Evolutionary conservation across 2,888 invertebrate species (phyloP), one percentile per base, ranked within the genome.

Genomic region (Aethes cnicana): DNA sequence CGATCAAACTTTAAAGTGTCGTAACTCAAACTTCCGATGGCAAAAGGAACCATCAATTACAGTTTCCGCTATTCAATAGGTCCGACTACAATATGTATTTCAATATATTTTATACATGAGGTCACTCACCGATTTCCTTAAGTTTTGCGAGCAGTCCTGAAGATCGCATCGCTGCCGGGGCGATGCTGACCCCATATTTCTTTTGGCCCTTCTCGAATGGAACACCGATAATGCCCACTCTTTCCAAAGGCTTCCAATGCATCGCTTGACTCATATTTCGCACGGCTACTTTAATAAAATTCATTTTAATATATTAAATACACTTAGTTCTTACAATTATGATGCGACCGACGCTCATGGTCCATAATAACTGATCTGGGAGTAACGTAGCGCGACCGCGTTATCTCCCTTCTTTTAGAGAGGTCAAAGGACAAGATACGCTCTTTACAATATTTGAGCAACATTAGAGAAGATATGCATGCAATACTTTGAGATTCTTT

Each of bases 181-280:
- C 95, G 55, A 91, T 77, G 43, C 92, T 93, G 1, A 94, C 94
- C 16, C 96, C 96, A 63, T 87, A 84, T 71, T 93, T 95, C 57
- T 85, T 88, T 78, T 95, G 95, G 0, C 95, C 95, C 69, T 94
- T 94, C 61, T 93, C 92, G 69, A 95, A 95, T 3, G 95, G 95
- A 23, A 95, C 95, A n/a, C 95, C 95, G 47, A 95, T 83, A 63
- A 96, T 90, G 28, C 95, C 95, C 36, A 95, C 91, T 81, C 89
- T 92, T 23, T 72, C 70, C 60, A 85, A 62, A 1, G 81, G 74
- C 55, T 74, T 64, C 77, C 73, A 80, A 57, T 73, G 76, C 58
- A 68, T 72, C 43, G 39, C 47, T 37, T 71, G 68, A 59, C 80
- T 84, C 81, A 87, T 81, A 46, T 68, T 83, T 59, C 86, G 72